Base-by-base conservation (phyloP, 2,113 vertebrate genomes). In the Greenwoodochromis staneri region DNA sequence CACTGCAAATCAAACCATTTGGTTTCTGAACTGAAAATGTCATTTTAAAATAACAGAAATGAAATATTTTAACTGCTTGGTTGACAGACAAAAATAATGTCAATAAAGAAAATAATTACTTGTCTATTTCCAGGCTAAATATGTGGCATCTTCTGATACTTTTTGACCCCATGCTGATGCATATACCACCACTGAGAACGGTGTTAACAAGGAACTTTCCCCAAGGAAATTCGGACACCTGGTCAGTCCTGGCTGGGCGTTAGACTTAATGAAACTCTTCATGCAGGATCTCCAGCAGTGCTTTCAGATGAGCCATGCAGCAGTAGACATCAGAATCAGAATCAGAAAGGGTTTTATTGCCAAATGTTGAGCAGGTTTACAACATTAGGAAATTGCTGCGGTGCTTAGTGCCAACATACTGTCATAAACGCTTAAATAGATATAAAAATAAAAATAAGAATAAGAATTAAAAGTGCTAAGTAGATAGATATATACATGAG, bases 241-340 rank as follows among this genome's bases (percentile, higher is more conserved):
- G 76, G 80, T 87, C 85, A 11, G 81, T 93, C 61, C 57, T n/a
- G 13, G 21, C 42, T 29, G 85, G 59, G 40, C 80, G n/a, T 29
- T 17, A n/a, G 55, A 89, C 81, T 57, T 91, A 80, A 90, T 82
- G 87, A 86, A 88, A 80, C 38, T 91, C 83, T 87, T 85, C 38
- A 84, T 91, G 82, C 81, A 61, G 55, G 61, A 59, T 88, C 59
- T 90, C 81, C 80, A 83, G 83, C 31, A 36, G 31, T 5, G 47
- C 42, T 85, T 49, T 88, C 85, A 69, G 34, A 80, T 51, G 61
- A 91, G 81, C 47, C 31, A 19, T 47, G 84, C n/a, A 86, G 55
- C 51, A 85, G 63, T 45, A 82, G n/a, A 29, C 27, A 31, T n/a
- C 24, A 27, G 24, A 27, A 27, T 27, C 24, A 27, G 24, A 27